Evolutionary conservation across 2,113 vertebrate species (phyloP).

Genomic region (Pterocles orientalis): DNA sequence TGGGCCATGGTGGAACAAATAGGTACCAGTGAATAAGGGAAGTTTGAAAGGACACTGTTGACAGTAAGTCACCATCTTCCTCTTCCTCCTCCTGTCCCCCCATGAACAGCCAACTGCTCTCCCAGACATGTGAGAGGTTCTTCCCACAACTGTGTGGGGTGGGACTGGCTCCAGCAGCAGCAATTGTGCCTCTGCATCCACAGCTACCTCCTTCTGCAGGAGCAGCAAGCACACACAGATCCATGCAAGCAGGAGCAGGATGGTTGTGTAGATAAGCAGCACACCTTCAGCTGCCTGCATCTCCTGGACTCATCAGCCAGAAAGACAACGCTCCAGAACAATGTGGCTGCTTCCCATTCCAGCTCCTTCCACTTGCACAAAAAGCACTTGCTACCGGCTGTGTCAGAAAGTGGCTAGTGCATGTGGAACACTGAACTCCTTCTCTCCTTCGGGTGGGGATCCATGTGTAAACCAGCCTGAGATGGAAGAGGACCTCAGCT

Average conservation of each 20-base stretch:
- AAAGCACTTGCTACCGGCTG: not conserved
- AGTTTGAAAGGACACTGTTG: not conserved
- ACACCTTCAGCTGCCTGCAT: rapidly evolving
- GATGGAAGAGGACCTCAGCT: not conserved
- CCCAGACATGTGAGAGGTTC: not conserved
- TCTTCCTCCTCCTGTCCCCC: not conserved
- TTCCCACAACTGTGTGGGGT: not conserved
- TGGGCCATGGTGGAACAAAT: rapidly evolving
- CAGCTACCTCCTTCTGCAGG: not conserved
- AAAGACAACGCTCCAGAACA: not conserved
- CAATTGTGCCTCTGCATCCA: not conserved
- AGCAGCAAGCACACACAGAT: not conserved
- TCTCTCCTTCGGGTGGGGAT: not conserved
- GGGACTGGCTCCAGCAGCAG: not conserved
- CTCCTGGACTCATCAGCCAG: not conserved
- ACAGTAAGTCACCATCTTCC: not conserved
- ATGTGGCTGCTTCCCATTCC: not conserved
- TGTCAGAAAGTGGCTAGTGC: not conserved
- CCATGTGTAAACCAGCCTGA: not conserved
- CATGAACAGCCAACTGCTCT: not conserved
- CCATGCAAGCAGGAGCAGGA: not conserved
- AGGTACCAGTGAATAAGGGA: not conserved
- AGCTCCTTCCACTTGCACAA: not conserved
- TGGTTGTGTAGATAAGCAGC: not conserved
- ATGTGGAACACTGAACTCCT: not conserved